A percentile compares a stretch with the other conserved stretches of the same genome.
Conservation (phyloP, 2,797 vertebrate genomes). For the Sebastes nivosus region DNA sequence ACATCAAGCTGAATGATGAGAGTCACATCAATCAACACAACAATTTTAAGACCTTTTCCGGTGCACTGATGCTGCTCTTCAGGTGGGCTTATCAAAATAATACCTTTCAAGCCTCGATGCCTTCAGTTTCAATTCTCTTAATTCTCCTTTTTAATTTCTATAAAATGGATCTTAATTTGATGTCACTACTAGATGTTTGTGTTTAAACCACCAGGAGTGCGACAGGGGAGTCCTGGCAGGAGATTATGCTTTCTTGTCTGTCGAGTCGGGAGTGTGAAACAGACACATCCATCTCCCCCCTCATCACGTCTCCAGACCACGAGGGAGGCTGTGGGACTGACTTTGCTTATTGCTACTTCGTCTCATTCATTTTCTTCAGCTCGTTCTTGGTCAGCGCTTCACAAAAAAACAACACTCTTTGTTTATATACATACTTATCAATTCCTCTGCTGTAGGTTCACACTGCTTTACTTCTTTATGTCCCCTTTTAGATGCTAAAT, state of each 20-base stretch:
- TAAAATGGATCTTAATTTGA: background rate
- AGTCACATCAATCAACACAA: conserved; percentile 99
- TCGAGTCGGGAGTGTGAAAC: conserved; percentile 92
- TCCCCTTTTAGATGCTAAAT: conserved; percentile 91
- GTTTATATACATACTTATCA: background rate
- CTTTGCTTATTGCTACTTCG: conserved; percentile 97
- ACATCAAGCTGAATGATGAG: conserved; percentile 96
- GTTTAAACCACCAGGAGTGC: conserved; percentile 88
- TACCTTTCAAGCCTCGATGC: background rate
- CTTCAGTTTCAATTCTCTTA: background rate
- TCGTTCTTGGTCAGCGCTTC: conserved; percentile 91
- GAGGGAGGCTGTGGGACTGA: conserved; percentile 94
- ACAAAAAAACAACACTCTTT: background rate
- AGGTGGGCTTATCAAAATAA: conserved; percentile 79
- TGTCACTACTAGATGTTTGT: background rate
- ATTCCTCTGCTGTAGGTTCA: background rate
- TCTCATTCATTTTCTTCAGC: conserved; percentile 99
- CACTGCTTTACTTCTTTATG: background rate
- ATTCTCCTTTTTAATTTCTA: background rate
- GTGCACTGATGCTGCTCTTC: conserved; percentile 97
- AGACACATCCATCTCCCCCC: conserved; percentile 82
- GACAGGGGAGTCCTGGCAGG: conserved; percentile 98
- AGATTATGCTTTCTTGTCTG: conserved; percentile 98
- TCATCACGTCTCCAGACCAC: conserved; percentile 86
- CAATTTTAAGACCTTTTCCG: conserved; percentile 97